A percentile compares a stretch with the other conserved stretches of the same genome.
Conservation (phyloP, 2,797 vertebrate species). For the Anolis apletophallus region DNA sequence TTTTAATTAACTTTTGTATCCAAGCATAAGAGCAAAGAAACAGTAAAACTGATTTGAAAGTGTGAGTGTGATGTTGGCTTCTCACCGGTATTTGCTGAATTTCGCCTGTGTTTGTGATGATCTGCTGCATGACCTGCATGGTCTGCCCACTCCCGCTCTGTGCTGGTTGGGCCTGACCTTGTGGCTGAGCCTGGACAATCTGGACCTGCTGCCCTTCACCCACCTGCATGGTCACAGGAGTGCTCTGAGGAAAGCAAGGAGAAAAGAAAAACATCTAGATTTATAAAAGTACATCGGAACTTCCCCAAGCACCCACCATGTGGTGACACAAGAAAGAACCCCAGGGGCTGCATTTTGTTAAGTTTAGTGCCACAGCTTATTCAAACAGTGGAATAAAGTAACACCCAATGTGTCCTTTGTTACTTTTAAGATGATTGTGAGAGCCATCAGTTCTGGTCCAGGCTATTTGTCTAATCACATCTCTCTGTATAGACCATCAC, state of each 20-base stretch:
- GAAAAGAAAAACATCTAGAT: no score
- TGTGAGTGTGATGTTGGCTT: neutral
- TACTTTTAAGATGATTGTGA: neutral
- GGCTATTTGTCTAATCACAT: no score
- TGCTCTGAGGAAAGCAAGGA: slow-evolving; percentile 79
- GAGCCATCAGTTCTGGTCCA: no score
- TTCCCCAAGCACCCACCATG: no score
- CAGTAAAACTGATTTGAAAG: neutral
- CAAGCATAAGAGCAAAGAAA: neutral
- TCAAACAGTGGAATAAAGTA: neutral
- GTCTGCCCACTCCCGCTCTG: slow-evolving; percentile 88
- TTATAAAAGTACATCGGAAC: no score
- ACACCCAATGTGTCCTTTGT: neutral
- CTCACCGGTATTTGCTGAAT: slow-evolving; percentile 93
- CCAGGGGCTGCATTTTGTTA: neutral
- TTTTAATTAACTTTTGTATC: neutral
- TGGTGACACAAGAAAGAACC: no score
- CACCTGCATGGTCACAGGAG: slow-evolving; percentile 97
- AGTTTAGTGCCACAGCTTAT: neutral
- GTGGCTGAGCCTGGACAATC: slow-evolving; percentile 93
- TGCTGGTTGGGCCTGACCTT: slow-evolving; percentile 91
- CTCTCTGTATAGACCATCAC: no score
- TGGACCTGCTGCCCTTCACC: slow-evolving; percentile 97
- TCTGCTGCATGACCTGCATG: slow-evolving; percentile 99
- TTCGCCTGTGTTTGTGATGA: slow-evolving; percentile 99